Conservation (phyloP, 2,888 invertebrate species). For the Cacoxenus indagator region DNA sequence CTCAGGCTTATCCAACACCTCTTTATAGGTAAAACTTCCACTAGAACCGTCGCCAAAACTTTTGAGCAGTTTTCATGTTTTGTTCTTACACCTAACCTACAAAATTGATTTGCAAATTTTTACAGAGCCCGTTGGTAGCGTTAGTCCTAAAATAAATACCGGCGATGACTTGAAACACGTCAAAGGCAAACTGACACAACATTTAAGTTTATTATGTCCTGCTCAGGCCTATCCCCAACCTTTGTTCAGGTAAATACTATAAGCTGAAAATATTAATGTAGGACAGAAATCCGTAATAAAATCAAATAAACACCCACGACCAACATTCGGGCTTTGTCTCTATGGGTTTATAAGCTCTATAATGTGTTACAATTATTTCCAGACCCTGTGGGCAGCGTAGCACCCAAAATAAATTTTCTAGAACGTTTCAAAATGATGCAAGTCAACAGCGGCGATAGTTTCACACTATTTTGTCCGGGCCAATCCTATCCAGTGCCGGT, state of each 20-base stretch:
- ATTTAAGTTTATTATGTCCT: conserved; percentile 78
- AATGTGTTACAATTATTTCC: conserved; percentile 65
- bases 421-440: conserved; percentile 64
- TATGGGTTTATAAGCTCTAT: no score
- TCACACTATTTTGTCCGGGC: conserved; percentile 81
- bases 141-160: conserved; percentile 74
- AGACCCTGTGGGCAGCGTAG: conserved; percentile 72
- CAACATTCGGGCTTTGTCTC: not conserved
- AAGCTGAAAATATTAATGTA: not conserved
- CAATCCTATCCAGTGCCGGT: conserved; percentile 82
- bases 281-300: not conserved
- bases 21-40: conserved; percentile 75
- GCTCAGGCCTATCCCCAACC: conserved; percentile 80
- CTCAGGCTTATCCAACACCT: conserved; percentile 78
- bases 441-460: conserved; percentile 66
- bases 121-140: conserved; percentile 75
- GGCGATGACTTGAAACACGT: conserved; percentile 70
- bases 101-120: conserved; percentile 1
- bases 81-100: not conserved
- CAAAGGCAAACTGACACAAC: conserved; percentile 60
- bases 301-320: not conserved
- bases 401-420: conserved; percentile 75
- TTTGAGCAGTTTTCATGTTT: conserved; percentile 42
- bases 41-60: not conserved
- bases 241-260: conserved; percentile 72